Base-by-base conservation (phyloP, 64 coral and sea anemone genomes). In the Exaiptasia diaphana region DNA sequence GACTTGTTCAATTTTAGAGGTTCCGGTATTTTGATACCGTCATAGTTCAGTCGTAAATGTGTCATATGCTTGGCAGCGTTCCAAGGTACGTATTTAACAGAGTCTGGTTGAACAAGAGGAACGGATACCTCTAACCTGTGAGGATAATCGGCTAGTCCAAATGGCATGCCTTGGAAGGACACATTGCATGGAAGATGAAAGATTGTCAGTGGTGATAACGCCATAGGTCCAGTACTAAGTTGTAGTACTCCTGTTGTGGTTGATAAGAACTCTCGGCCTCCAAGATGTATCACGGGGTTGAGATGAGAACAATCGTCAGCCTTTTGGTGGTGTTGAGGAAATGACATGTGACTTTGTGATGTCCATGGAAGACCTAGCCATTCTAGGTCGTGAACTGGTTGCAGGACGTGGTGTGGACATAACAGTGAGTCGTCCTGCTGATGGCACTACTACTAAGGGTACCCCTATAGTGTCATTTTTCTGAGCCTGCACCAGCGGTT, bases 311-410 rank as follows among this genome's bases (percentile, higher is more conserved):
- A 82, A 28, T 82, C 61, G 17, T 22, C 14, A 9, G 83, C 71
- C 24, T 17, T 39, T 29, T 61, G 20, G 26, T 86, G 71, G 41
- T 86, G 21, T 24, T 71, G 15, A 37, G 59, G 38, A 44, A 79
- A 88, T 12, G 85, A 57, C 26, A 87, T 2, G 41, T 71, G 18
- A 8, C 23, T 17, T 5, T 79, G 53, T 8, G 74, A 75, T 50
- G 78, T 88, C 20, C 76, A 69, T 46, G 85, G 74, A 43, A 88
- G 60, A 71, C 85, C 85, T 30, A 79, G 31, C 75, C 75, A 79
- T 37, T 67, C 27, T 25, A 71, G 46, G 37, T 69, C 67, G 12
- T 48, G 79, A n/a, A 67, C 22, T 46, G 64, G 70, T 71, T 80
- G 37, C 70, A 71, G 59, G 37, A 79, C 53, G 45, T 80, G 28